Conservation (phyloP, 2,888 invertebrate species). For the Portevinia maculata region DNA sequence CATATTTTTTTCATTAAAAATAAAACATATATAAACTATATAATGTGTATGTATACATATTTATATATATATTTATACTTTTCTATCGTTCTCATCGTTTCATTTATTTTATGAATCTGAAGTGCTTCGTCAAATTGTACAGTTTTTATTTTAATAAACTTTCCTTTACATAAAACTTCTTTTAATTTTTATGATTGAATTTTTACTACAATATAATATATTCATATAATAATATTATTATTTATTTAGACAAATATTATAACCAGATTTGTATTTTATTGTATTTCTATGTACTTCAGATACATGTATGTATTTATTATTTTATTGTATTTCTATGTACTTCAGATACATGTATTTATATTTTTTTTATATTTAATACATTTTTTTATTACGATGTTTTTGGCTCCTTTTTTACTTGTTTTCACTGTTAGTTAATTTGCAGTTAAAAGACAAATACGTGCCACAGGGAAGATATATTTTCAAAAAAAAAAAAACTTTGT, state of each 20-base stretch:
- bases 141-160: conserved; percentile 15
- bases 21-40: conserved; percentile 47
- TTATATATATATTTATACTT: no score
- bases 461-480: conserved; percentile 27
- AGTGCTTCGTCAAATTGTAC: conserved; percentile 41
- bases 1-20: conserved; percentile 58
- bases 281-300: background rate
- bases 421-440: conserved; percentile 22
- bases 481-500: conserved; percentile 37
- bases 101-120: conserved; percentile 40
- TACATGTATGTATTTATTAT: conserved; percentile 8
- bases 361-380: conserved; percentile 20
- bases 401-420: conserved; percentile 44
- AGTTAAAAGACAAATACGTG: conserved; percentile 53
- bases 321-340: background rate
- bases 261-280: conserved; percentile 22
- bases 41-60: conserved; percentile 43
- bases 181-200: conserved; percentile 41
- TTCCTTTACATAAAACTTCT: conserved; percentile 21
- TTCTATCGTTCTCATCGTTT: background rate
- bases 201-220: conserved; percentile 52
- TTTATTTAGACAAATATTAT: conserved; percentile 37
- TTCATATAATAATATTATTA: conserved; percentile 22
- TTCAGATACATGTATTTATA: conserved; percentile 1
- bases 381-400: conserved; percentile 43